These are phyloP conservation scores for Monomorium pharaonis DNA, from an alignment of 1,140 invertebrate species.

Conservation along the genomic window DNA sequence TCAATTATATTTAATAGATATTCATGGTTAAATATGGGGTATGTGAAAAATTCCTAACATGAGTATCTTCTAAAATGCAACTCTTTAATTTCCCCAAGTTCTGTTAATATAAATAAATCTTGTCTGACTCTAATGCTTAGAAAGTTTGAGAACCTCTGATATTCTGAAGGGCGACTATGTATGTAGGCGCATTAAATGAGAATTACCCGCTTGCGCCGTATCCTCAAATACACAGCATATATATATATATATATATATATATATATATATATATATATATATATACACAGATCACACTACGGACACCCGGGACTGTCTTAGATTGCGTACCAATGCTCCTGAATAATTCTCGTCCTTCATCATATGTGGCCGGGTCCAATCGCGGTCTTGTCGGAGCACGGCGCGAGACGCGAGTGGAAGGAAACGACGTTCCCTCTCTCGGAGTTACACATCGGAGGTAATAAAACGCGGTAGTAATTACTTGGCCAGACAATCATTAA, in stretches of 20 bases:
- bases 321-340: conserved; percentile 39
- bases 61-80: background rate
- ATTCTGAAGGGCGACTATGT: background rate
- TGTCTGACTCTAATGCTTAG: background rate
- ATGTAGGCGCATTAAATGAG: conserved; percentile 40
- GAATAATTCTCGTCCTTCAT: conserved; percentile 33
- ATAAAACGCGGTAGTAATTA: conserved; percentile 56
- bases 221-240: background rate
- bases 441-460: conserved; percentile 46
- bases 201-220: conserved; percentile 32
- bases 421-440: conserved; percentile 1
- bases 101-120: background rate
- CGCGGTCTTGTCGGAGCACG: background rate
- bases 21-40: too few relatives aligned
- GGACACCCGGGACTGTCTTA: conserved; percentile 43
- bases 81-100: background rate
- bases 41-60: too few relatives aligned
- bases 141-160: conserved; percentile 15
- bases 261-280: conserved; percentile 3
- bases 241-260: background rate
- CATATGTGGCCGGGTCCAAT: background rate
- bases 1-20: too few relatives aligned
- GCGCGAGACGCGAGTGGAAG: background rate
- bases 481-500: conserved; percentile 58
- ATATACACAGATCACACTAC: background rate